Evolutionary conservation across 2,797 vertebrate species (phyloP).

Genomic region (Salarias fasciatus): DNA sequence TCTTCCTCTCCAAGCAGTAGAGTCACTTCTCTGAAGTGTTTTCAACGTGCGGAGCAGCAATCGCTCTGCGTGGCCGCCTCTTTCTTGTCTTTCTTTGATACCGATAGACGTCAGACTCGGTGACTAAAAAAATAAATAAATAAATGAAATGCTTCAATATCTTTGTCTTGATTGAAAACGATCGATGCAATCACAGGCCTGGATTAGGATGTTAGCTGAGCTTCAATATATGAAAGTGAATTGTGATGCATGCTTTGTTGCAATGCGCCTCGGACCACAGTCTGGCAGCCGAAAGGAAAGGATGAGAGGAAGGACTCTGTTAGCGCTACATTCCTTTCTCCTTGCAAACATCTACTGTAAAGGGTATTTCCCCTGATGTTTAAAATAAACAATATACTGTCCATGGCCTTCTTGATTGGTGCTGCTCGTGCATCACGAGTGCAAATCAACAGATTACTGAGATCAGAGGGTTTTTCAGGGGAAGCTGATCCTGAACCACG

Average conservation of each 20-base stretch:
- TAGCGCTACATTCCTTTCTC: constrained; percentile 39
- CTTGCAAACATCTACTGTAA: constrained; percentile 46
- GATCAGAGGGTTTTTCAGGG: too few relatives aligned
- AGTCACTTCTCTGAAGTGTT: constrained; percentile 46
- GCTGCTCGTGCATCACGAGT: not conserved
- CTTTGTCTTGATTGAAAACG: constrained; percentile 14
- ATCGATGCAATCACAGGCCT: not conserved
- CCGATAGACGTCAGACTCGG: constrained; percentile 16
- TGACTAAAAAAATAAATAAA: constrained; percentile 17
- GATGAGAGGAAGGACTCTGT: constrained; percentile 65
- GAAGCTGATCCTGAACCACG: too few relatives aligned
- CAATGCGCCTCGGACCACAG: constrained; percentile 47
- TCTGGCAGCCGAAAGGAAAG: constrained; percentile 44
- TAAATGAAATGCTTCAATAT: constrained; percentile 27
- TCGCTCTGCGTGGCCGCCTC: constrained; percentile 18
- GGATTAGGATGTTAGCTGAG: constrained; percentile 1
- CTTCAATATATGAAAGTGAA: constrained; percentile 32
- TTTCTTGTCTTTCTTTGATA: constrained; percentile 27
- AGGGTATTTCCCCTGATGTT: constrained; percentile 46
- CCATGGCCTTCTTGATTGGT: constrained; percentile 24
- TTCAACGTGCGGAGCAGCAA: constrained; percentile 26
- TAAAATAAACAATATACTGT: constrained; percentile 38
- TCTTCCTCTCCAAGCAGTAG: constrained; percentile 60
- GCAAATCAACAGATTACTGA: constrained; percentile 11
- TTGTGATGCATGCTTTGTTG: constrained; percentile 20